Evolutionary conservation across 2,113 vertebrate species (phyloP).

Genomic region (Lethenteron reissneri): DNA sequence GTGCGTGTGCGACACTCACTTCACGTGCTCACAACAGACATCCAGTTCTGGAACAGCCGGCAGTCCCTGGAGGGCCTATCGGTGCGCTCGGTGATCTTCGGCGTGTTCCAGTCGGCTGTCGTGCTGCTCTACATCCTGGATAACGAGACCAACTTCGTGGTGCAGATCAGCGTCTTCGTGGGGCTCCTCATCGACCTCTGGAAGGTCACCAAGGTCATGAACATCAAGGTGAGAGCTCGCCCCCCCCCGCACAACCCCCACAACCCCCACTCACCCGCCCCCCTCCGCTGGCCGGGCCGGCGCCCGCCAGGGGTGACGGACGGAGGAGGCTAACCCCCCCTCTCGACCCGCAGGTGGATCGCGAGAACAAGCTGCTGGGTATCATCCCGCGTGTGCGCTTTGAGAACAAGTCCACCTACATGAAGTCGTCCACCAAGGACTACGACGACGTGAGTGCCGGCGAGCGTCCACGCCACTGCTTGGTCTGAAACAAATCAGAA

Average conservation of each 20-base stretch:
- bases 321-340: background rate
- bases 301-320: too few species aligned
- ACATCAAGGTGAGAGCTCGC: constrained; percentile 40
- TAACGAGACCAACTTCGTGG: constrained; percentile 90
- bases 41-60: constrained; percentile 94
- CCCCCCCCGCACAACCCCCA: too few species aligned
- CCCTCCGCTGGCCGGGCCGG: too few species aligned
- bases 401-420: constrained; percentile 75
- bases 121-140: constrained; percentile 85
- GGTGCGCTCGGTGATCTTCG: constrained; percentile 72
- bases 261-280: too few species aligned
- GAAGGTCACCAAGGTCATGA: constrained; percentile 99
- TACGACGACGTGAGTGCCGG: constrained; percentile 55
- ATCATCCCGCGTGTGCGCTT: constrained; percentile 43
- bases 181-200: constrained; percentile 88
- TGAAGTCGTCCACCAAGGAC: constrained; percentile 71
- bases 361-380: constrained; percentile 46
- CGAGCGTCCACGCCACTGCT: too few species aligned
- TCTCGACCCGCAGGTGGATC: constrained; percentile 38
- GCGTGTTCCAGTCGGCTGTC: constrained; percentile 74
- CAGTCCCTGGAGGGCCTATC: constrained; percentile 86
- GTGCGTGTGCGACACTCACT: too few species aligned
- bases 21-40: constrained; percentile 27
- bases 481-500: too few species aligned
- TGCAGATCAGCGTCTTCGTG: constrained; percentile 87